Conservation (phyloP, 2,888 invertebrate species). For the Yponomeuta cagnagella region DNA sequence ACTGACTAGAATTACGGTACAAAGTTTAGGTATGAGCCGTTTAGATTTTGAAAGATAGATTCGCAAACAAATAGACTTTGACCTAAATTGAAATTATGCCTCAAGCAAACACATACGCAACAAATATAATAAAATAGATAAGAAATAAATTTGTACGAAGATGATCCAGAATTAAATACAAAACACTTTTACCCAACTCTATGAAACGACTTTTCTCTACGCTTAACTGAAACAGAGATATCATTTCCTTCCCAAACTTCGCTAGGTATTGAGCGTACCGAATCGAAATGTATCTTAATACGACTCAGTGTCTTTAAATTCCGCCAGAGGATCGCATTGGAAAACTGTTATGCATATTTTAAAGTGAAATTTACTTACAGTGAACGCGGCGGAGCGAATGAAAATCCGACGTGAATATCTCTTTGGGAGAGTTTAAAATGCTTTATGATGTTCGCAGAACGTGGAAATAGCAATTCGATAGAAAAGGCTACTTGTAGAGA, state of each 20-base stretch:
- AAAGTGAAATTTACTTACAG: constrained; percentile 72
- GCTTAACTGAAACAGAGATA: constrained; percentile 36
- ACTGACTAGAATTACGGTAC: too few relatives aligned
- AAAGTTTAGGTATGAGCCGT: too few relatives aligned
- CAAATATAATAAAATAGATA: too few relatives aligned
- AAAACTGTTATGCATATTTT: constrained; percentile 76
- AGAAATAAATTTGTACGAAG: too few relatives aligned
- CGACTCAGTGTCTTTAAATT: constrained; percentile 71
- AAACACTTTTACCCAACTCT: background rate
- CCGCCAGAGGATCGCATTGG: constrained; percentile 66
- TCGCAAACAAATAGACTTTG: too few relatives aligned
- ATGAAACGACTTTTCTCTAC: background rate
- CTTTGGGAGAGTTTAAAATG: constrained; percentile 59
- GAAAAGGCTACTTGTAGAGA: background rate
- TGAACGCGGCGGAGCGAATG: constrained; percentile 46
- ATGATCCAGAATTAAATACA: too few relatives aligned
- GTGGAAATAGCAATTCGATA: constrained; percentile 40
- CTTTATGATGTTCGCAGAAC: constrained; percentile 59
- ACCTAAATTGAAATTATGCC: too few relatives aligned
- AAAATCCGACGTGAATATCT: constrained; percentile 56
- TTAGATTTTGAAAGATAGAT: too few relatives aligned
- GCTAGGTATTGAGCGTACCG: constrained; percentile 42
- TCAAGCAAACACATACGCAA: too few relatives aligned
- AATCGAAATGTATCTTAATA: constrained; percentile 74
- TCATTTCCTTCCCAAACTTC: constrained; percentile 47